Evolutionary conservation across 1,140 invertebrate species (phyloP).

Genomic region (Drosophila kanapiae): DNA sequence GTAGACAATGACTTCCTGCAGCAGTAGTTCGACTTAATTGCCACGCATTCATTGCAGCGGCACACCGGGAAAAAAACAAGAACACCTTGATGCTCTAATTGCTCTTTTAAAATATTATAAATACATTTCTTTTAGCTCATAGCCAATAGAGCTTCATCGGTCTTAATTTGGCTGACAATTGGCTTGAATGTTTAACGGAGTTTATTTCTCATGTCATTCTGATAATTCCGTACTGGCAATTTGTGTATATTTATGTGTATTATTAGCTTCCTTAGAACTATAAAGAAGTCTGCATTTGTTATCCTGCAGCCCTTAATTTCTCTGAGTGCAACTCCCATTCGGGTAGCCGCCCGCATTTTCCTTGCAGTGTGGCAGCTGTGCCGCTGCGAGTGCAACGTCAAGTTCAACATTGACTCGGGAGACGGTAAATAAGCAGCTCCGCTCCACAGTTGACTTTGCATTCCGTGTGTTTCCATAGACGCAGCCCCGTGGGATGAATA

Average conservation of each 20-base stretch:
- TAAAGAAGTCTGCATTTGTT: too few relatives aligned
- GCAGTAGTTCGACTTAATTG: constrained; percentile 74
- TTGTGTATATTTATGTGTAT: too few relatives aligned
- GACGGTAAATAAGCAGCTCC: constrained; percentile 36
- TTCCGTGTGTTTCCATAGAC: constrained; percentile 27
- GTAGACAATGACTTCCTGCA: constrained; percentile 67
- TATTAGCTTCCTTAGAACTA: too few relatives aligned
- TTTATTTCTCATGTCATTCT: background rate
- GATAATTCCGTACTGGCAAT: background rate
- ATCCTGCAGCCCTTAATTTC: too few relatives aligned
- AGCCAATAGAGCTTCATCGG: too few relatives aligned
- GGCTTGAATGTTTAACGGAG: fast-evolving
- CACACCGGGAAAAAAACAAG: constrained; percentile 1
- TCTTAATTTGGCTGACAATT: too few relatives aligned
- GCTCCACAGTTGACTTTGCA: constrained; percentile 53
- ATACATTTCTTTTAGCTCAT: too few relatives aligned
- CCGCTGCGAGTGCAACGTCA: constrained; percentile 14
- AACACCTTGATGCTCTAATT: background rate
- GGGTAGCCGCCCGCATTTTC: background rate
- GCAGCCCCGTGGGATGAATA: constrained; percentile 4
- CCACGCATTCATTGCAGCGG: constrained; percentile 34
- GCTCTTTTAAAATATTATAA: too few relatives aligned
- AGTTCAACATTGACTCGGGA: constrained; percentile 22
- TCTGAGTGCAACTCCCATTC: too few relatives aligned
- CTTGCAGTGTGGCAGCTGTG: constrained; percentile 5